These are phyloP conservation scores for Pyxicephalus adspersus DNA, from an alignment of 2,113 vertebrate species.

Conservation along the genomic window DNA sequence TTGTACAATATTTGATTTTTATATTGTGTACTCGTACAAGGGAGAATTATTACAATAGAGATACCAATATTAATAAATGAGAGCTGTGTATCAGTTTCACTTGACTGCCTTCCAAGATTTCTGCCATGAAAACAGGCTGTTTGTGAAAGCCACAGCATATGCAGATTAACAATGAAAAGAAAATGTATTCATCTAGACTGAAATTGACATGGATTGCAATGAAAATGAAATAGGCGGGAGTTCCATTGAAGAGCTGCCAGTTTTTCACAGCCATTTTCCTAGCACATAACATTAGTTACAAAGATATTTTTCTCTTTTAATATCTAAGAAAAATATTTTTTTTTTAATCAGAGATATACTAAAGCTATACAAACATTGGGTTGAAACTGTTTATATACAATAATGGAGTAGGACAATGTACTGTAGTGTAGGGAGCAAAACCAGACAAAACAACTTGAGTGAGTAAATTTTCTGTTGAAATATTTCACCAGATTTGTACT, in stretches of 20 bases:
- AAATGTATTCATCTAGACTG: conserved; percentile 48
- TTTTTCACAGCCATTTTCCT: conserved; percentile 24
- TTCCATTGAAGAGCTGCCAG: conserved; percentile 18
- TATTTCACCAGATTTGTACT: too few relatives aligned
- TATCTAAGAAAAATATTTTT: too few relatives aligned
- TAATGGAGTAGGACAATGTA: too few relatives aligned
- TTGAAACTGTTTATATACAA: too few relatives aligned
- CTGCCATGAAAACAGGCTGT: conserved; percentile 34
- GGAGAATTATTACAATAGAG: conserved; percentile 32
- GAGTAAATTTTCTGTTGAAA: too few relatives aligned
- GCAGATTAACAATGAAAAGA: conserved; percentile 41
- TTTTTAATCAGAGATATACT: too few relatives aligned
- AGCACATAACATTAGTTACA: not conserved
- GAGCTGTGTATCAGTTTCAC: conserved; percentile 34
- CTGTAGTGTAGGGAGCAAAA: too few relatives aligned
- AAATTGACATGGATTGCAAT: conserved; percentile 36
- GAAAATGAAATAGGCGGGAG: conserved; percentile 33
- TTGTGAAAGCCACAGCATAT: conserved; percentile 26
- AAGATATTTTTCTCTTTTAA: too few relatives aligned
- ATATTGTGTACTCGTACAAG: conserved; percentile 13
- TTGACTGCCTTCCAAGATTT: conserved; percentile 43
- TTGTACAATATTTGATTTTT: conserved; percentile 44
- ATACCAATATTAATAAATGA: conserved; percentile 43
- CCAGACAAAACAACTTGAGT: too few relatives aligned
- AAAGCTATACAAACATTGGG: too few relatives aligned